These are phyloP conservation scores for Notechis scutatus DNA, from an alignment of 2,113 vertebrate genomes.

Conservation along the genomic window DNA sequence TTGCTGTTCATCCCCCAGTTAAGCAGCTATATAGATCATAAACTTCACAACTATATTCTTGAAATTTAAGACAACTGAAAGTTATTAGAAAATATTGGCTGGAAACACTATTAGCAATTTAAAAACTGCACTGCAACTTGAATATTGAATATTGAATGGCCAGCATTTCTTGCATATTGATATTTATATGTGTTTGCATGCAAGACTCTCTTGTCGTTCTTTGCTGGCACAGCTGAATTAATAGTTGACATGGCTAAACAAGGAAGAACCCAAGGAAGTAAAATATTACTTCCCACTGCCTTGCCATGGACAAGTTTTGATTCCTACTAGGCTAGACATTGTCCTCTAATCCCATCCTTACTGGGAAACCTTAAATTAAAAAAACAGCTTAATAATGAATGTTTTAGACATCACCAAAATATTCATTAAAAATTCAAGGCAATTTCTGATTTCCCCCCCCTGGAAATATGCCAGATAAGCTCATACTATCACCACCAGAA, in stretches of 20 bases:
- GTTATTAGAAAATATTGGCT: neutral
- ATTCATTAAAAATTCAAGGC: slow-evolving; percentile 15
- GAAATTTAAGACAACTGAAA: neutral
- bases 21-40: neutral
- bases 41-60: neutral
- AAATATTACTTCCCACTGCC: neutral
- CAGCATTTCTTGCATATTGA: neutral
- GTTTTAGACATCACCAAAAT: neutral
- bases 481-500: slow-evolving; percentile 8
- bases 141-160: neutral
- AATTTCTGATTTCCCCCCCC: slow-evolving; percentile 11
- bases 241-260: neutral
- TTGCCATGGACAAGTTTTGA: neutral
- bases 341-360: neutral
- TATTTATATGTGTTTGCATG: accelerated
- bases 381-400: slow-evolving; percentile 11
- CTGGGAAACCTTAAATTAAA: neutral
- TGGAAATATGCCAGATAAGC: neutral
- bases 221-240: neutral
- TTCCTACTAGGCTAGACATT: neutral
- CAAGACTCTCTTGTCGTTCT: neutral
- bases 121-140: neutral
- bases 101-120: neutral
- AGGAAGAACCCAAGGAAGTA: neutral
- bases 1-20: neutral